Percentiles rank a stretch among this genome's conserved stretches.
Evolutionary conservation across 1,140 invertebrate species (phyloP).

Genomic region (Dermatophagoides farinae): DNA sequence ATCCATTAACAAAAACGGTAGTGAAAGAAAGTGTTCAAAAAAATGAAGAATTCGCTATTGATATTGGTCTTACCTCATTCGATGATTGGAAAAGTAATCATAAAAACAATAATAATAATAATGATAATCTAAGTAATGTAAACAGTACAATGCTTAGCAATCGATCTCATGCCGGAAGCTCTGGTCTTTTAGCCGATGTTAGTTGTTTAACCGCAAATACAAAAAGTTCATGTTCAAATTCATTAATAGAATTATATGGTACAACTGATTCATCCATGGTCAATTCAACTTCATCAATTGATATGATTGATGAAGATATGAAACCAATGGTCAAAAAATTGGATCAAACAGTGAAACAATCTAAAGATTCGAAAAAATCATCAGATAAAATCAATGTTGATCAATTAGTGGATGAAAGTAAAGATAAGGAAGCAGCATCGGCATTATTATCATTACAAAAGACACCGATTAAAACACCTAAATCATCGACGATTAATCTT

Average conservation of each 20-base stretch:
- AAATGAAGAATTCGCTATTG: conserved; percentile 4
- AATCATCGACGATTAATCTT: background rate
- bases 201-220: background rate
- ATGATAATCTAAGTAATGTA: background rate
- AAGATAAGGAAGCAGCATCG: background rate
- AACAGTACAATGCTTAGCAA: background rate
- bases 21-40: conserved; percentile 6
- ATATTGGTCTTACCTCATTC: background rate
- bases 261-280: no score
- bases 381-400: background rate
- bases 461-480: background rate
- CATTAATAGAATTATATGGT: no score
- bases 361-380: background rate
- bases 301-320: no score
- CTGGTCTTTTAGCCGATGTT: conserved; percentile 4
- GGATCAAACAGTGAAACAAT: background rate
- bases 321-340: background rate
- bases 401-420: background rate
- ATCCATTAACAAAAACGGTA: background rate
- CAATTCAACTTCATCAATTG: no score
- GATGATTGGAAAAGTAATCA: background rate
- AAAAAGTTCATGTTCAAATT: background rate
- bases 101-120: background rate
- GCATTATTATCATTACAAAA: conserved; percentile 12
- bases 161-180: background rate